Conservation (phyloP, 2,888 invertebrate genomes). For the Epicampocera succincta region DNA sequence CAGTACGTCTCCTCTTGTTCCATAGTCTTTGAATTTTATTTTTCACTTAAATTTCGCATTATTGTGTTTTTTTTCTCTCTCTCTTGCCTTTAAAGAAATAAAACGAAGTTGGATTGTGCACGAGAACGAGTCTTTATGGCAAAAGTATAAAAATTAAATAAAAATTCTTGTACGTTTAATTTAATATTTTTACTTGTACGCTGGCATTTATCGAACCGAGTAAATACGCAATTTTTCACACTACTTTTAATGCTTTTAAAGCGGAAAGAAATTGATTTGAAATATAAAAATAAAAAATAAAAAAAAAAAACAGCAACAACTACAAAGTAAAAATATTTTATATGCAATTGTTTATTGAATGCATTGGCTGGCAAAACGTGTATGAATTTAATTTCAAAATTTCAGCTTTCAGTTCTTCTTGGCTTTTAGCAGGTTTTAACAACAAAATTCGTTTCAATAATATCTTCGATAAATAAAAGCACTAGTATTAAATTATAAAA, state of each 20-base stretch:
- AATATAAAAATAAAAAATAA: background rate
- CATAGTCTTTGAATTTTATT: too few species aligned
- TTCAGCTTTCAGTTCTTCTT: too few species aligned
- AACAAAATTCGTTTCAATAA: too few species aligned
- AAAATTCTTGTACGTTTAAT: conserved; percentile 4
- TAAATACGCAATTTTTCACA: conserved; percentile 45
- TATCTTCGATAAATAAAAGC: too few species aligned
- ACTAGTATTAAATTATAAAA: too few species aligned
- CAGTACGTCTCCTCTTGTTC: too few species aligned
- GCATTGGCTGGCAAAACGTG: background rate
- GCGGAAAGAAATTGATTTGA: conserved; percentile 8
- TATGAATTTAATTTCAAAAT: too few species aligned
- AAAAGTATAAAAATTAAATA: conserved; percentile 4
- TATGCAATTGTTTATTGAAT: conserved; percentile 1
- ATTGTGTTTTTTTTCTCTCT: too few species aligned
- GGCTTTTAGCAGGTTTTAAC: too few species aligned
- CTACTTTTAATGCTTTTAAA: background rate
- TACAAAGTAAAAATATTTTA: background rate
- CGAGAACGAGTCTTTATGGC: background rate
- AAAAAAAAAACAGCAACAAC: too few species aligned
- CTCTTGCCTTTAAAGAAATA: background rate
- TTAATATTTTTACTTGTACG: background rate
- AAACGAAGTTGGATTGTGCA: background rate
- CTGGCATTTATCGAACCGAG: background rate
- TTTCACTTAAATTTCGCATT: too few species aligned